phyloP scores from a whole-genome alignment of 2,888 invertebrate genomes.

The Liposcelis brunnea region DNA sequence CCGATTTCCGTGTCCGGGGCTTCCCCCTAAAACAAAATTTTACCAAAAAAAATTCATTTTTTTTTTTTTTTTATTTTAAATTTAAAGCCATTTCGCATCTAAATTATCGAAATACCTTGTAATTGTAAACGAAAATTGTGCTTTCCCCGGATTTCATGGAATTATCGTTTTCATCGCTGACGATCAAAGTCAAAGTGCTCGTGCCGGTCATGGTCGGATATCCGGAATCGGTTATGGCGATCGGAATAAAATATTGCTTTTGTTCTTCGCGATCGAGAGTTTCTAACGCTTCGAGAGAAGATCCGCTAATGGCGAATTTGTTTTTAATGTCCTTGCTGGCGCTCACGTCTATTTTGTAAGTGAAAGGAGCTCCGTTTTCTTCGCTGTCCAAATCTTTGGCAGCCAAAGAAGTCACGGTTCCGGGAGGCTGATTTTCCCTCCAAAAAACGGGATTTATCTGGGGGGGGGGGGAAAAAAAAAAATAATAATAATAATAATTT shows the following conservation, averaged over 20 bases:
- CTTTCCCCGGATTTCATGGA: conserved; percentile 74
- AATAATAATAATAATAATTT: conserved; percentile 10
- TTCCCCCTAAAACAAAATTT: conserved; percentile 37
- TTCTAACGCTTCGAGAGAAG: conserved; percentile 50
- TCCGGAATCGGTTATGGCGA: conserved; percentile 78
- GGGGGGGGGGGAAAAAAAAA: conserved; percentile 14
- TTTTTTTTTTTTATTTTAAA: conserved; percentile 4
- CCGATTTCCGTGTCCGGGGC: conserved; percentile 73
- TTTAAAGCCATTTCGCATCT: conserved; percentile 2
- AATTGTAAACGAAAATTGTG: conserved; percentile 87
- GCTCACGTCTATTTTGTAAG: conserved; percentile 45
- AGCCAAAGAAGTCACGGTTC: conserved; percentile 42
- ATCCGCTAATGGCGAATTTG: conserved; percentile 53
- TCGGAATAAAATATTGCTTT: conserved; percentile 76
- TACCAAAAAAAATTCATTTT: neutral
- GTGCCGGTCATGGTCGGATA: conserved; percentile 53
- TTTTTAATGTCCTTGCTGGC: conserved; percentile 48
- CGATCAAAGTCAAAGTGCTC: conserved; percentile 71
- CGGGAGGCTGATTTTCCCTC: conserved; percentile 59
- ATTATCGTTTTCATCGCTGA: conserved; percentile 91
- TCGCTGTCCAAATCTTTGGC: conserved; percentile 69
- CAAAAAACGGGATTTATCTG: conserved; percentile 64
- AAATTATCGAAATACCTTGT: conserved; percentile 39
- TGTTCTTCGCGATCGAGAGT: conserved; percentile 73
- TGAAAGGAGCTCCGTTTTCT: conserved; percentile 74